Conservation (phyloP, 2,797 vertebrate species). For the Cebuella pygmaea region DNA sequence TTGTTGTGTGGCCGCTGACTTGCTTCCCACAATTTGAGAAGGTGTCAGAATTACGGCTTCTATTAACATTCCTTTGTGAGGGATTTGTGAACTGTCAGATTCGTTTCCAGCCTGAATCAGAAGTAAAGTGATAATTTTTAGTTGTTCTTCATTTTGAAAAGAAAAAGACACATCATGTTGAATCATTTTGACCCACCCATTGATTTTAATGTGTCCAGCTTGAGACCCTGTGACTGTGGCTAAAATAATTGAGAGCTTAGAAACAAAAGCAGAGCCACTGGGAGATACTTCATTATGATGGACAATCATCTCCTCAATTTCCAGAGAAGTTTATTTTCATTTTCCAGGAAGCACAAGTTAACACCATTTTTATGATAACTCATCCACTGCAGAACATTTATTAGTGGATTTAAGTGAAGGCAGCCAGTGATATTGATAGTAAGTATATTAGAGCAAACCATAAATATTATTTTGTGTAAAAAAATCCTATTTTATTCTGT, state of each 20-base stretch:
- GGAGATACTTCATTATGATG: not conserved
- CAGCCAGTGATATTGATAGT: not conserved
- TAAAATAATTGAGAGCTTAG: not conserved
- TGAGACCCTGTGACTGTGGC: not conserved
- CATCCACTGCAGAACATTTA: not conserved
- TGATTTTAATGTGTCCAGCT: not conserved
- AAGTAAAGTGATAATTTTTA: slow-evolving; percentile 26
- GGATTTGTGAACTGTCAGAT: slow-evolving; percentile 39
- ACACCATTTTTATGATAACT: not conserved
- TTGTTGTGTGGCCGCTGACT: slow-evolving; percentile 52
- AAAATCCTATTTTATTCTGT: not conserved
- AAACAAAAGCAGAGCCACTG: not conserved
- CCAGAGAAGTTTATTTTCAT: not conserved
- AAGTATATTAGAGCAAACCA: not conserved
- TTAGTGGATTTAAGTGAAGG: not conserved
- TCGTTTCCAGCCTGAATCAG: slow-evolving; percentile 41
- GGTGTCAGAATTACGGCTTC: slow-evolving; percentile 50
- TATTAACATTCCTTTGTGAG: slow-evolving; percentile 37
- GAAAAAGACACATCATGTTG: not conserved
- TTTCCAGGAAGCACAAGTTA: not conserved
- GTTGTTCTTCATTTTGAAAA: slow-evolving; percentile 37
- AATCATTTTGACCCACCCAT: not conserved
- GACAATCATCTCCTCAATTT: not conserved
- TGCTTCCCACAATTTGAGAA: not conserved
- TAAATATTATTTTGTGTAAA: not conserved